phyloP scores from a whole-genome alignment of 2,888 invertebrate species.

The Argyresthia goedartella region DNA sequence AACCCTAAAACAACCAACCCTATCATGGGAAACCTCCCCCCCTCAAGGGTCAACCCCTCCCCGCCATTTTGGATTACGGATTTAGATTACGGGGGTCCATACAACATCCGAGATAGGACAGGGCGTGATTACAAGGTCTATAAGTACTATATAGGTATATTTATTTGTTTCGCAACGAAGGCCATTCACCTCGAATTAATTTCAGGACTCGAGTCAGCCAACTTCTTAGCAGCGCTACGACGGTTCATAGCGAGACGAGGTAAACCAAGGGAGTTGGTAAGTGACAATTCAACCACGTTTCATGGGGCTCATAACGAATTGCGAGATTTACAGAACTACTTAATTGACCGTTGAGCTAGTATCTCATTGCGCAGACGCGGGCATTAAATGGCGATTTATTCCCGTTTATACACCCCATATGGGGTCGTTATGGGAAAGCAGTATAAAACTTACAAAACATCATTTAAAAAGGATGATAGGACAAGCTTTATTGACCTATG shows the following conservation, averaged over 20 bases:
- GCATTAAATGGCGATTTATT: not conserved
- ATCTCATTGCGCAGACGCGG: not conserved
- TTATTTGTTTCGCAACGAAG: not conserved
- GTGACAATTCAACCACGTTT: not conserved
- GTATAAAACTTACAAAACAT: constrained; percentile 1
- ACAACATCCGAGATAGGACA: not conserved
- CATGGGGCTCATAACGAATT: not conserved
- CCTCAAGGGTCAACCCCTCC: not conserved
- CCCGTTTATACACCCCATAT: not conserved
- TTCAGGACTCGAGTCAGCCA: not conserved
- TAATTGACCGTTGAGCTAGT: no score
- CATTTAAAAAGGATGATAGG: constrained; percentile 6
- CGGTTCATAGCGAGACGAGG: not conserved
- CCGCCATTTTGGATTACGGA: not conserved
- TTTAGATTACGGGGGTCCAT: constrained; percentile 1
- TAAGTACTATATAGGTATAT: not conserved
- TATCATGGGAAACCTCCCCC: constrained; percentile 1
- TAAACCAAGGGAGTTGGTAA: not conserved
- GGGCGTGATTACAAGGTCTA: not conserved
- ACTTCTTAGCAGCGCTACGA: not conserved
- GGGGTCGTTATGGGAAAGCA: constrained; percentile 10
- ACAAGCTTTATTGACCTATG: constrained; percentile 13
- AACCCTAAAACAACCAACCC: not conserved
- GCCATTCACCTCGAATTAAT: not conserved
- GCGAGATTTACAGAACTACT: no score